phyloP scores from a whole-genome alignment of 1,140 invertebrate genomes.

The Tetragnatha versicolor region DNA sequence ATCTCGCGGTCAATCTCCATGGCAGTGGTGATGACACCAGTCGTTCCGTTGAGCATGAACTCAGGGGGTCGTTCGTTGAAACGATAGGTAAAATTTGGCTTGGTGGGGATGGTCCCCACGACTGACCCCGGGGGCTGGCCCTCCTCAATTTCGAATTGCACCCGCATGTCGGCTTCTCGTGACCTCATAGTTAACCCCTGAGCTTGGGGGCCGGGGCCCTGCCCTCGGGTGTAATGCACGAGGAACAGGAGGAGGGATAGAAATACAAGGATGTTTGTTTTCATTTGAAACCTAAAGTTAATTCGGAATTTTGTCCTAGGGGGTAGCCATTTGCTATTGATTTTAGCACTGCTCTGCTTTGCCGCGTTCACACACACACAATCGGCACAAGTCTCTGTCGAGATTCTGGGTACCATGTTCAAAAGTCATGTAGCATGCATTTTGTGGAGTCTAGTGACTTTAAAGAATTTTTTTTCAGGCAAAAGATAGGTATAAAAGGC shows the following conservation, averaged over 20 bases:
- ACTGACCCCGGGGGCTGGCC: constrained; percentile 80
- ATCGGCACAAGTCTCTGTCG: not conserved
- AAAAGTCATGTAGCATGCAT: not conserved
- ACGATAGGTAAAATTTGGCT: constrained; percentile 78
- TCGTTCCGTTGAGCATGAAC: constrained; percentile 79
- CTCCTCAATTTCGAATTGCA: constrained; percentile 77
- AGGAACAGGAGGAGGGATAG: constrained; percentile 40
- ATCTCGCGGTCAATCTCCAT: constrained; percentile 82
- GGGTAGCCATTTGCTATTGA: constrained; percentile 25
- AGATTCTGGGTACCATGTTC: not conserved
- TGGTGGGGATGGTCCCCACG: constrained; percentile 84
- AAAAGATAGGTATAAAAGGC: not conserved
- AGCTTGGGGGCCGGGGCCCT: constrained; percentile 22
- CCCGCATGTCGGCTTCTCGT: constrained; percentile 47
- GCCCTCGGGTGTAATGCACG: constrained; percentile 16
- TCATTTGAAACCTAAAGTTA: constrained; percentile 15
- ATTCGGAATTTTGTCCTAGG: constrained; percentile 11
- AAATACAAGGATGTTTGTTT: constrained; percentile 14
- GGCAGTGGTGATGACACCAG: constrained; percentile 83
- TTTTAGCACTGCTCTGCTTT: constrained; percentile 20
- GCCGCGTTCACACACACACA: constrained; percentile 2
- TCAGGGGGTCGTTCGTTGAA: constrained; percentile 89
- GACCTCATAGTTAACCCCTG: constrained; percentile 43
- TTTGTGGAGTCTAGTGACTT: not conserved
- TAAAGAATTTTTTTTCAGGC: not conserved